Conservation (phyloP, 2,888 invertebrate species). For the Harmothoe impar region DNA sequence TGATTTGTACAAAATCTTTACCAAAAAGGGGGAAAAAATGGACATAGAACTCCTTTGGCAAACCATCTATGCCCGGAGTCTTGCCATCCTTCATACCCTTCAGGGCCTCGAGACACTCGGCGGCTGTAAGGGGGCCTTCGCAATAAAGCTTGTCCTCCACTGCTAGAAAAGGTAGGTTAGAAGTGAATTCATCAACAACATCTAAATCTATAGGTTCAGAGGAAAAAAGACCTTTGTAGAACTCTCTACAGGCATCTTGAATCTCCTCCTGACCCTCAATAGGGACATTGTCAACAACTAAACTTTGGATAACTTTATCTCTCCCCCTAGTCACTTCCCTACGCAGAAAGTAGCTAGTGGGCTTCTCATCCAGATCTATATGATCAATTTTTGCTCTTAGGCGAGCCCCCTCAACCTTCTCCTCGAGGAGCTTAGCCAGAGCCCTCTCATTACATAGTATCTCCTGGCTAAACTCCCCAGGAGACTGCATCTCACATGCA, state of each 20-base stretch:
- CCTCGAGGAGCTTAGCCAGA: neutral
- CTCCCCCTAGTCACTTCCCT: neutral
- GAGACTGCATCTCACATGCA: too few species aligned
- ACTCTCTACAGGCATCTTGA: neutral
- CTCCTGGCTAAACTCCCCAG: too few species aligned
- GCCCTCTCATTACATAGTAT: too few species aligned
- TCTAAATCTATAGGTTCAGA: neutral
- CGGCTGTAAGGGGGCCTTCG: neutral
- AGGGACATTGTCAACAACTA: neutral
- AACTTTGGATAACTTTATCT: neutral
- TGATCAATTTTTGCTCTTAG: neutral
- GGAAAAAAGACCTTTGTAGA: neutral
- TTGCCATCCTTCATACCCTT: slow-evolving; percentile 21
- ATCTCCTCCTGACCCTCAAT: neutral
- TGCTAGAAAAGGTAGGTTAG: neutral
- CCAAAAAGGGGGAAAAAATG: slow-evolving; percentile 23
- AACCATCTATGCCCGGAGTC: slow-evolving; percentile 20
- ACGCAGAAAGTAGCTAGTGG: neutral
- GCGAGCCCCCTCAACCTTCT: neutral
- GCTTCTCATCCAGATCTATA: neutral
- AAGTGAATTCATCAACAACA: neutral
- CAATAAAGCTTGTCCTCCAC: neutral
- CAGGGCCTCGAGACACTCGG: neutral
- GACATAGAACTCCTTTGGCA: slow-evolving; percentile 34
- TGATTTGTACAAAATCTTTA: neutral